Base-by-base conservation (phyloP, 1,140 invertebrate genomes). In the Macrobrachium rosenbergii region DNA sequence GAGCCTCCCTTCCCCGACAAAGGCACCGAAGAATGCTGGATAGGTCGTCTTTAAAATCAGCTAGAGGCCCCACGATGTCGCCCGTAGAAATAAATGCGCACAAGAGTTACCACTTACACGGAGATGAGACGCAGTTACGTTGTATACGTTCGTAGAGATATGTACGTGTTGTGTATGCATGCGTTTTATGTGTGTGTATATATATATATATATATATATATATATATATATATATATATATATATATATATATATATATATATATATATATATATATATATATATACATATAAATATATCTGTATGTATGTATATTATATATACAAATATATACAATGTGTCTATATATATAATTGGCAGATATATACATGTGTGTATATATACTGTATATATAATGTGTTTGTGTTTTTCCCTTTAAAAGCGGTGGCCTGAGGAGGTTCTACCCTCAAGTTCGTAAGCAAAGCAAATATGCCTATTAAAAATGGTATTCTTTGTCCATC, bases 171-270 rank as follows among this genome's bases (percentile, higher is more conserved):
- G 3, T 37, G 28, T 37, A 37, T 37, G 28, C 28, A 37, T 37
- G 28, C 28, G n/a, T n/a, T n/a, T n/a, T n/a, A 37, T 37, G 1
- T 3, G 3, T 37, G 28, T 3, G 3, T 3, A 37, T 37, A 37
- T 37, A 37, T 37, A 37, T 37, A 37, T 3, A 37, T 37, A 64
- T 19, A 64, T 5, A 11, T 64, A 17, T n/a, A 64, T 7, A 64
- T 64, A 6, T 64, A 7, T 64, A 64, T 64, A 64, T 64, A 67
- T 19, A n/a, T 21, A 67, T 8, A 16, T 21, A 6, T 21, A 67
- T 67, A 67, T 67, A 67, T 67, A 67, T 19, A 67, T 67, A 67
- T 67, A 67, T 67, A 67, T 67, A 67, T 67, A 67, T 67, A 67
- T 67, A 67, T 67, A 67, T 67, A 67, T 67, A 67, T 67, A 67